Evolutionary conservation across 2,113 vertebrate genomes (phyloP), one percentile per base, ranked within the genome.

Genomic region (Indicator maculatus): DNA sequence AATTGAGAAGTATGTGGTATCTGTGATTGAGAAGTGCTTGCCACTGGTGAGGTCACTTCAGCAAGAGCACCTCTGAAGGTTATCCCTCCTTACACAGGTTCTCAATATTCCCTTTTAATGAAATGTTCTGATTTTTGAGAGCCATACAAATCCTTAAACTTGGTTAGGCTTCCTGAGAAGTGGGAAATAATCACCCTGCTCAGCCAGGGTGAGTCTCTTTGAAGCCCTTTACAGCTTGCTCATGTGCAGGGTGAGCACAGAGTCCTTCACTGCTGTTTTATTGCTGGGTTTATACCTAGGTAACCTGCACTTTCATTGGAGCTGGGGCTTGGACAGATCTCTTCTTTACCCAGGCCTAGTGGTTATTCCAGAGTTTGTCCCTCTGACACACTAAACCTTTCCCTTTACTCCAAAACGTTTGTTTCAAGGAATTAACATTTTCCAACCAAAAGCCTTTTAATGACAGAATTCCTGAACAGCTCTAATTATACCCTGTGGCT

Each of bases 401-500:
- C 24, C 4, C 16, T 80, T 88, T 77, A 79, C 36, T 86, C 76
- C 13, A 44, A 59, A 63, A 87, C 71, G 26, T 20, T 89, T 69
- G 11, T 87, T 92, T 76, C 85, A 76, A 94, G 55, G 83, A 88
- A 71, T 1, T 70, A 60, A 18, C 69, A 77, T 90, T 95, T 96
- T 95, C 78, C 84, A 70, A 76, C 88, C 88, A 64, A 67, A 93
- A 77, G 33, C 41, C 23, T 83, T 95, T 53, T 66, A 93, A 92
- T 67, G 69, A 93, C 72, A 67, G 41, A 93, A 95, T 81, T 96
- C 79, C 93, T 88, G 55, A 89, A 77, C 76, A 93, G 75, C 60
- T 95, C 69, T 91, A 96, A 91, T 80, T 85, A 91, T 27, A 90
- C 66, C 74, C 77, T 39, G 3, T 2, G 3, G 45, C 56, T 94